Evolutionary conservation across 1,140 invertebrate species (phyloP).

Genomic region (Drosophila leontia): DNA sequence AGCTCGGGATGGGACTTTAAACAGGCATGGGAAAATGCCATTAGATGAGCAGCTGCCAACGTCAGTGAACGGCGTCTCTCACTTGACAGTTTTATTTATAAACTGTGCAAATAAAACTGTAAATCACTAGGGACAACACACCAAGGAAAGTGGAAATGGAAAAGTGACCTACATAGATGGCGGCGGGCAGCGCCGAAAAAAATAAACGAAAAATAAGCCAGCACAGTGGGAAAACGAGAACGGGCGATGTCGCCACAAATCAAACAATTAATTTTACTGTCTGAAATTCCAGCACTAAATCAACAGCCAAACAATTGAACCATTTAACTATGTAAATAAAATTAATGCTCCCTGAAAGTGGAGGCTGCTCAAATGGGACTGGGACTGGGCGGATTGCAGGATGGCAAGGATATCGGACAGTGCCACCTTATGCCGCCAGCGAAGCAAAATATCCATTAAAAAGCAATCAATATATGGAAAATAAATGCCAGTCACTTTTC

Average conservation of each 20-base stretch:
- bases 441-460: constrained; percentile 76
- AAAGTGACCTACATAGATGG: constrained; percentile 65
- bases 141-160: constrained; percentile 15
- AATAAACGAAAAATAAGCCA: constrained; percentile 12
- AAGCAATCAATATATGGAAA: constrained; percentile 82
- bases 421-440: constrained; percentile 56
- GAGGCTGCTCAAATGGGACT: constrained; percentile 1
- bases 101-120: constrained; percentile 81
- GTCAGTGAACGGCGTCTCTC: constrained; percentile 57
- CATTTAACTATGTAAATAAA: constrained; percentile 83
- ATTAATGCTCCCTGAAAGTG: constrained; percentile 63
- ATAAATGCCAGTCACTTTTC: constrained; percentile 76
- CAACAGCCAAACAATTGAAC: constrained; percentile 82
- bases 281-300: constrained; percentile 81
- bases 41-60: constrained; percentile 74
- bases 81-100: constrained; percentile 81
- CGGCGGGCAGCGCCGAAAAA: constrained; percentile 20
- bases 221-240: constrained; percentile 20
- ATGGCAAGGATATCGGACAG: constrained; percentile 24
- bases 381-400: background rate
- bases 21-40: constrained; percentile 57
- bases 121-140: constrained; percentile 58
- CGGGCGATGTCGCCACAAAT: constrained; percentile 64
- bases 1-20: constrained; percentile 30
- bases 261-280: constrained; percentile 80